A percentile compares a stretch with the other conserved stretches of the same genome.
Conservation (phyloP, 2,797 vertebrate species). For the Fringilla coelebs region DNA sequence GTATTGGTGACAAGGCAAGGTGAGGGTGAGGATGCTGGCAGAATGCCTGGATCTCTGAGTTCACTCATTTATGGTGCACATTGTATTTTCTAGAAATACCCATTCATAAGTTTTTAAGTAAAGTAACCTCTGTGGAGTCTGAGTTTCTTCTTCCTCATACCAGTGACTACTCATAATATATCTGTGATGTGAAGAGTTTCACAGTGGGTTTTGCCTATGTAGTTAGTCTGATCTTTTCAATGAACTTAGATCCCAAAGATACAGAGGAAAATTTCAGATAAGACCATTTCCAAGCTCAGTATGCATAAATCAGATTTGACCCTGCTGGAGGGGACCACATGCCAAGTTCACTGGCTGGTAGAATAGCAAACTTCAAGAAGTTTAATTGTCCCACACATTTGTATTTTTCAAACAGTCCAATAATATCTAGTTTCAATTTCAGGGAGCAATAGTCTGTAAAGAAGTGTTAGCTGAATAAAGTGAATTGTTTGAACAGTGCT, state of each 20-base stretch:
- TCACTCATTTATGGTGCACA: neutral
- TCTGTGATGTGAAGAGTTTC: neutral
- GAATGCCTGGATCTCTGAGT: neutral
- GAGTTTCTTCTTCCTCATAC: neutral
- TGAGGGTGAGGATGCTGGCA: neutral
- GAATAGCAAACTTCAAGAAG: neutral
- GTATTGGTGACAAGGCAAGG: fast-evolving
- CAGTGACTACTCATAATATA: neutral
- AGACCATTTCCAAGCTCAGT: neutral
- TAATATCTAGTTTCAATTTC: neutral
- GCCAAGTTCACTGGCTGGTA: neutral
- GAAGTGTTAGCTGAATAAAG: neutral
- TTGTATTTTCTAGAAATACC: neutral
- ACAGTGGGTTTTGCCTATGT: neutral
- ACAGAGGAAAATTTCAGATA: neutral
- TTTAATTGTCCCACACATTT: neutral
- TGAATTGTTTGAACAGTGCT: neutral
- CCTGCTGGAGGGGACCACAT: neutral
- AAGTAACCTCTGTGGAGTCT: neutral
- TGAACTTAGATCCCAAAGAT: neutral
- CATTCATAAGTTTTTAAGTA: neutral
- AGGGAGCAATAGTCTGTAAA: neutral
- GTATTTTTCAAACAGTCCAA: neutral
- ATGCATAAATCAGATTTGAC: neutral
- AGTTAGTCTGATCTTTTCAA: neutral